These are phyloP conservation scores for Dinomys branickii DNA, from an alignment of 2,113 vertebrate species.

Conservation along the genomic window DNA sequence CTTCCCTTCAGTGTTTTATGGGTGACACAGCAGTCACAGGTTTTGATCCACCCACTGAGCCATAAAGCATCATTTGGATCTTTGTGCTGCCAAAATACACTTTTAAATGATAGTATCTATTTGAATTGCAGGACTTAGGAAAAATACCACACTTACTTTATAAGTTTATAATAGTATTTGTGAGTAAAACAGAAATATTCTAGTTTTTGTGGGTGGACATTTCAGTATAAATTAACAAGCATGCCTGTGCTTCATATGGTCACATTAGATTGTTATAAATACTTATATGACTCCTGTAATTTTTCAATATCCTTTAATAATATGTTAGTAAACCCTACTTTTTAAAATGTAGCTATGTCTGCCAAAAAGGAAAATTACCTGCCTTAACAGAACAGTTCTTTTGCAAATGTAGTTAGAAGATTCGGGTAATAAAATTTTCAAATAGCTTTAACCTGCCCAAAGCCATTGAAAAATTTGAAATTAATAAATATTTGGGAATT, in stretches of 20 bases:
- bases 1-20: background rate
- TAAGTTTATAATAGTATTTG: background rate
- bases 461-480: background rate
- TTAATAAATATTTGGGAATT: constrained; percentile 4
- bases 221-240: constrained; percentile 40
- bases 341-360: background rate
- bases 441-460: constrained; percentile 2
- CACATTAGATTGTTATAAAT: background rate
- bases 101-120: constrained; percentile 9
- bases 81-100: background rate
- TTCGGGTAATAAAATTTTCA: background rate
- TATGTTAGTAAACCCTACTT: background rate
- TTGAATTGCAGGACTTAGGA: background rate
- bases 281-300: background rate
- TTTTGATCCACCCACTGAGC: background rate
- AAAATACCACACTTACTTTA: background rate
- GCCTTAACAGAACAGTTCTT: constrained; percentile 17
- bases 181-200: constrained; percentile 7
- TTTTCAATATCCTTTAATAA: constrained; percentile 14
- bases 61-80: background rate
- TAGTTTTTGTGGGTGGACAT: constrained; percentile 32
- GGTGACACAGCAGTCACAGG: background rate
- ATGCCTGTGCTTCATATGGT: background rate
- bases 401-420: constrained; percentile 15
- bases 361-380: background rate